phyloP scores from a whole-genome alignment of 2,797 vertebrate genomes.

The Helostoma temminkii region DNA sequence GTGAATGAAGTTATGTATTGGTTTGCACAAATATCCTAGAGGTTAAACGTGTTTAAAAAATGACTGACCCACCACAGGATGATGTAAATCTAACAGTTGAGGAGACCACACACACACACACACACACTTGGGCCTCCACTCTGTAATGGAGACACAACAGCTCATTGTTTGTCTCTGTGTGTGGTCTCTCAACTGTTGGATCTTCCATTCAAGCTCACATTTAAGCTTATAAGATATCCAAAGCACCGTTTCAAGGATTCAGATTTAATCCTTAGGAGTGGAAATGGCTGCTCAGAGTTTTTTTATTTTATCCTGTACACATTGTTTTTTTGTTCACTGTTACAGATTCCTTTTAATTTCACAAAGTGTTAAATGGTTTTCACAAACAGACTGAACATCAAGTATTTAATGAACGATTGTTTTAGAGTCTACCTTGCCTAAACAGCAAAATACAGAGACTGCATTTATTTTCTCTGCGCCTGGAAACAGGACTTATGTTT shows the following conservation, averaged over 20 bases:
- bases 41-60: conserved; percentile 64
- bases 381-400: conserved; percentile 50
- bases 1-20: conserved; percentile 77
- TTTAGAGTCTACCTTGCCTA: conserved; percentile 18
- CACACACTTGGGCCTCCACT: conserved; percentile 21
- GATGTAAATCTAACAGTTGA: conserved; percentile 48
- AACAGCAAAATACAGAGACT: conserved; percentile 24
- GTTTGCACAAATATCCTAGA: conserved; percentile 73
- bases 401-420: conserved; percentile 32
- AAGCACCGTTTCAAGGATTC: conserved; percentile 68
- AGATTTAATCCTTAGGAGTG: conserved; percentile 54
- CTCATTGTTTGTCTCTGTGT: conserved; percentile 75
- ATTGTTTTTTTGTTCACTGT: conserved; percentile 39
- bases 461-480: conserved; percentile 20
- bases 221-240: conserved; percentile 65
- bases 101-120: conserved; percentile 56
- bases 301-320: conserved; percentile 58
- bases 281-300: conserved; percentile 61
- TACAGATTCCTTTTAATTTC: conserved; percentile 29
- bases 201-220: conserved; percentile 48
- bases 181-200: conserved; percentile 72
- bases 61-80: conserved; percentile 51
- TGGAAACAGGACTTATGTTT: conserved; percentile 14
- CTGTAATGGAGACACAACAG: conserved; percentile 67
- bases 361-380: conserved; percentile 50